Evolutionary conservation across 2,888 invertebrate genomes (phyloP), one percentile per base, ranked within the genome.

Genomic region (Macaria notata): DNA sequence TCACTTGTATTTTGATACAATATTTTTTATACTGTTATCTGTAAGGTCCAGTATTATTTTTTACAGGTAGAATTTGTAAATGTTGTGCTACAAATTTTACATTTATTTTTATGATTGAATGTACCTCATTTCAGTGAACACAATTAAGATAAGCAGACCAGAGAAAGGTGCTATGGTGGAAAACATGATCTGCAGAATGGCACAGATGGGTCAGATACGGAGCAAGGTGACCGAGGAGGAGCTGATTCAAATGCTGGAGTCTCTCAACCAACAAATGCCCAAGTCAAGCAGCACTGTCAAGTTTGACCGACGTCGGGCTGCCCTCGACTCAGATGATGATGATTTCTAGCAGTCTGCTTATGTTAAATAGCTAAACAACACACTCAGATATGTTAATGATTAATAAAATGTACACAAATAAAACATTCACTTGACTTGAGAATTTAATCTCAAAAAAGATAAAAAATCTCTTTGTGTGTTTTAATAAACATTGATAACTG

Each of bases 151-250:
- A 49, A 97, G 98, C 65, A 98, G 98, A 86, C 99, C 99, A 47
- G 99, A 99, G 75, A 99, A 99, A 83, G 99, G 97, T 6, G 94
- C 94, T 78, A 96, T 97, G 95, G 95, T 99, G 55, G 99, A 99
- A 92, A 95, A 95, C 68, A 96, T 99, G 95, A 94, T 99, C 69
- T 93, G 98, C 61, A 95, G 95, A 76, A 99, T 99, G 98, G 98
- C 97, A 7, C 96, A 97, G 78, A 93, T 94, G 76, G 98, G 98
- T n/a, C 97, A 98, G 82, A 92, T 98, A 53, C 93, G 93, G 57
- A 94, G 94, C 43, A 97, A 95, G 92, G 94, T 98, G 59, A 94
- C 95, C 47, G 98, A 98, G 84, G 93, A 94, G 60, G 97, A 98
- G 77, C 92, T 98, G 33, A 97, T 97, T 54, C 94, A 94, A 69